Base-by-base conservation (phyloP, 2,113 vertebrate genomes). In the Panthera tigris region DNA sequence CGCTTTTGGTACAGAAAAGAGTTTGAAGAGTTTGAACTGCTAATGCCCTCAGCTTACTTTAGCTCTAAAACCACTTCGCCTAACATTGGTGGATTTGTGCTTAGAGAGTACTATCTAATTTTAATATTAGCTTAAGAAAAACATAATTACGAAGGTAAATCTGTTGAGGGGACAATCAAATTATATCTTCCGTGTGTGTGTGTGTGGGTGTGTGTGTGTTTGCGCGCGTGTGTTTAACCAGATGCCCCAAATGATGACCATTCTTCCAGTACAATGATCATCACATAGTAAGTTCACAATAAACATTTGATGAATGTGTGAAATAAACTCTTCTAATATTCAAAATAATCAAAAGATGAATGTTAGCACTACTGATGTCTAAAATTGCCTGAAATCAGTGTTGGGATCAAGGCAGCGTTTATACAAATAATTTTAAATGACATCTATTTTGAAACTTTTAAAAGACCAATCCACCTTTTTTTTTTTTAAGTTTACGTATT, bases 71-170 rank as follows among this genome's bases (percentile, higher is more conserved):
- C 14, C 36, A 80, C 90, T 89, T 74, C 41, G 81, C 52, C 80
- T 57, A 48, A 65, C 57, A 33, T 50, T 29, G 63, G 39, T 84
- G 69, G 80, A 39, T 41, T n/a, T 91, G 89, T 89, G 93, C 63
- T 95, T 61, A 90, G 89, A 87, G 83, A 92, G 19, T 78, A 45
- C 36, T 89, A 93, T 57, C 78, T 92, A 61, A 97, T 89, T 97
- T 89, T 95, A 95, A 94, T 95, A 89, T 73, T 95, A 87, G 74
- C 57, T 74, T 88, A 88, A 97, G 89, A 79, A 89, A 93, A 97
- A 66, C 39, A 41, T 96, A 97, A 97, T 98, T 98, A 92, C 92
- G 90, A 97, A 96, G 80, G 92, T 97, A 97, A 97, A 97, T 97
- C 97, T 95, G 41, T 45, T 23, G 80, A 92, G 39, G 29, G 80